These are phyloP conservation scores for Paramormyrops kingsleyae DNA, from an alignment of 2,113 vertebrate species.

Conservation along the genomic window DNA sequence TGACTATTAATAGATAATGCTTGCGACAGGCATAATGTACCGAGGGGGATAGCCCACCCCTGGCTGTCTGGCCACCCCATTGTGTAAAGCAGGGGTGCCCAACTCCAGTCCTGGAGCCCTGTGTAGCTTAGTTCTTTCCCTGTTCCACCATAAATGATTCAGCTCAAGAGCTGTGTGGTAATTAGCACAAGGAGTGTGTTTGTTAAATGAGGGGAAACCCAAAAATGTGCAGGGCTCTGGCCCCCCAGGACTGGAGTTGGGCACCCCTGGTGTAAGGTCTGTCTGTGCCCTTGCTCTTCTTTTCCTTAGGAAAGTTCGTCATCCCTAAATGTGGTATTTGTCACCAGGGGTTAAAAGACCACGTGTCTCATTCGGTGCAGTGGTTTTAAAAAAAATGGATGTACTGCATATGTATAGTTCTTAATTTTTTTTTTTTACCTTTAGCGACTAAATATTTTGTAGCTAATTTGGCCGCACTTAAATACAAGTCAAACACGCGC, in stretches of 20 bases:
- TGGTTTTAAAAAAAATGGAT: neutral
- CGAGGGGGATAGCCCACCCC: neutral
- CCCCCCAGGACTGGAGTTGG: neutral
- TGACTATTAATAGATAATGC: neutral
- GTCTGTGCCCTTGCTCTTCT: neutral
- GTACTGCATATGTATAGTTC: neutral
- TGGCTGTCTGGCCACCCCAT: neutral
- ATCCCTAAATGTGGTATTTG: neutral
- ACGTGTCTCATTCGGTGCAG: neutral
- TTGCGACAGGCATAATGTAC: neutral
- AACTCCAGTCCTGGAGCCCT: neutral
- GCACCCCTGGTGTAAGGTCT: neutral
- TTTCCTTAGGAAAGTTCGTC: neutral
- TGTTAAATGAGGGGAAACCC: too few relatives aligned
- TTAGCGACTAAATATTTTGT: neutral
- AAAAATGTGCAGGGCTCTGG: too few relatives aligned
- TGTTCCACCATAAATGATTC: too few relatives aligned
- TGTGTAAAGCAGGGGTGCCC: too few relatives aligned
- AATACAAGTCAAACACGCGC: neutral
- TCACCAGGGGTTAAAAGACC: neutral
- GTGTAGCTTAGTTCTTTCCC: too few relatives aligned
- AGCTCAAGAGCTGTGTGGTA: too few relatives aligned
- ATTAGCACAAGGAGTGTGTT: too few relatives aligned
- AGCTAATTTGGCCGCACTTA: neutral
- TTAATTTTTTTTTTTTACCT: neutral